Evolutionary conservation across 2,113 vertebrate genomes (phyloP).

Genomic region (Calyptomena viridis): DNA sequence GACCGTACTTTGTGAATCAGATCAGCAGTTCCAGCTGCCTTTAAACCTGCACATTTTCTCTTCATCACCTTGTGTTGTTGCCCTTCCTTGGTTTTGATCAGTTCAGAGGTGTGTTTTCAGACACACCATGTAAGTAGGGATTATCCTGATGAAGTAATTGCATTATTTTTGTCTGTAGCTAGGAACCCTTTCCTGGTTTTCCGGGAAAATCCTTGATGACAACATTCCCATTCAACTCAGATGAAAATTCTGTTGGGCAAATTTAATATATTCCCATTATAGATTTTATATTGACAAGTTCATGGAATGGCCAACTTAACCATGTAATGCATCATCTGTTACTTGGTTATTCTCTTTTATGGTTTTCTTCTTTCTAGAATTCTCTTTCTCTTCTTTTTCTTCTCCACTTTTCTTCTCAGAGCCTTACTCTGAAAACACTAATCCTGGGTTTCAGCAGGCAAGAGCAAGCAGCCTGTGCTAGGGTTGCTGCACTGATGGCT

Average conservation of each 20-base stretch:
- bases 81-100: not conserved
- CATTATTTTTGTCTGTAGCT: not conserved
- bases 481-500: not conserved
- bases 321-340: not conserved
- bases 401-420: not conserved
- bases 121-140: not conserved
- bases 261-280: not conserved
- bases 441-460: not conserved
- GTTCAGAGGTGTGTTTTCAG: not conserved
- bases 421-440: not conserved
- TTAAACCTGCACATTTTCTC: not conserved
- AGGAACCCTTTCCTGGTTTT: not conserved
- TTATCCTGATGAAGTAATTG: not conserved
- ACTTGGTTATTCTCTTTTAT: not conserved
- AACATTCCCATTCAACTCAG: not conserved
- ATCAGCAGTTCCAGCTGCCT: not conserved
- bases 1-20: not conserved
- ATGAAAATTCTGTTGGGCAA: not conserved
- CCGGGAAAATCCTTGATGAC: not conserved
- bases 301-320: not conserved
- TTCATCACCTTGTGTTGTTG: not conserved
- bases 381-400: not conserved
- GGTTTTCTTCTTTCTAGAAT: not conserved
- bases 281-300: not conserved
- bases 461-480: not conserved